A percentile compares a stretch with the other conserved stretches of the same genome.
Evolutionary conservation across 2,888 invertebrate genomes (phyloP).

Genomic region (Margaritifera margaritifera): DNA sequence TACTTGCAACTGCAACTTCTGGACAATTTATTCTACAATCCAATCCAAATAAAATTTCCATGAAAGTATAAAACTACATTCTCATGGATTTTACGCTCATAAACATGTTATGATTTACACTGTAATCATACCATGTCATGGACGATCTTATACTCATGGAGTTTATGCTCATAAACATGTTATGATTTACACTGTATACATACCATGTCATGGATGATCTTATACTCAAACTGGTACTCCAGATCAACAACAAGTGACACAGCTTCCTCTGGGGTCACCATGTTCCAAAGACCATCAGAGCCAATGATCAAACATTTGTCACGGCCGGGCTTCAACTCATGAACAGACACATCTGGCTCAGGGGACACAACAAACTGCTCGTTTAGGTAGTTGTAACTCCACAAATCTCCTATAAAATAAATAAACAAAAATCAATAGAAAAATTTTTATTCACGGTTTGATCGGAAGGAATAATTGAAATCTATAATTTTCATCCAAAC

Average conservation of each 20-base stretch:
- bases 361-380: slow-evolving; percentile 98
- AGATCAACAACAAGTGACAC: slow-evolving; percentile 81
- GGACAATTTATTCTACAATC: too few species aligned
- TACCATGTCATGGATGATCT: slow-evolving; percentile 63
- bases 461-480: too few species aligned
- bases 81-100: too few species aligned
- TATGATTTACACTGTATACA: slow-evolving; percentile 18
- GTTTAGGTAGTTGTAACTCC: slow-evolving; percentile 94
- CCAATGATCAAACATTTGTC: slow-evolving; percentile 89
- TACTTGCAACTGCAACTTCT: too few species aligned
- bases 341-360: slow-evolving; percentile 94
- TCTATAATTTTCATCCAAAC: too few species aligned
- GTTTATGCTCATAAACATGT: too few species aligned
- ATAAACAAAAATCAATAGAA: neutral
- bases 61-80: too few species aligned
- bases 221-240: slow-evolving; percentile 63
- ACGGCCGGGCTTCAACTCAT: slow-evolving; percentile 82
- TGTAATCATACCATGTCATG: slow-evolving; percentile 57
- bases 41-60: too few species aligned
- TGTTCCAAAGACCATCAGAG: slow-evolving; percentile 98
- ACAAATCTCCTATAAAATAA: slow-evolving; percentile 84
- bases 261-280: slow-evolving; percentile 88
- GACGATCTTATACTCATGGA: slow-evolving; percentile 55
- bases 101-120: neutral
- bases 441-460: neutral